Evolutionary conservation across 2,797 vertebrate genomes (phyloP).

Genomic region (Philypnodon macrostomus): DNA sequence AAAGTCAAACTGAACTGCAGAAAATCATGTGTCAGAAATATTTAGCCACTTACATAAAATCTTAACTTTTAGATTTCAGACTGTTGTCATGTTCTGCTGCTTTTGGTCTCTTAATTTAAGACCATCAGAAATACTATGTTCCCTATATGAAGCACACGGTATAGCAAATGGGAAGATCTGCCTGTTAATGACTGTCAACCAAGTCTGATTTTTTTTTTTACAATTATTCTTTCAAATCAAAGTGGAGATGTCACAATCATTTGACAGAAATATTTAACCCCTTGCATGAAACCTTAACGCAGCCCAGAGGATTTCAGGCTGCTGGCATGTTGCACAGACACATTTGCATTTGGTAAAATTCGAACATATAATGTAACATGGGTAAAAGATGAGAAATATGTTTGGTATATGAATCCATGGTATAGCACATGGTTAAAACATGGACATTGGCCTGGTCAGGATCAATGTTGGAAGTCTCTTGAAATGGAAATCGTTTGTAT

Average conservation of each 20-base stretch:
- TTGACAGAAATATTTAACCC: conserved; percentile 17
- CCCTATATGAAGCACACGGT: too few species aligned
- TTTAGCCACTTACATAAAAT: conserved; percentile 21
- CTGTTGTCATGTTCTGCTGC: conserved; percentile 24
- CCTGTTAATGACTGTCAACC: too few species aligned
- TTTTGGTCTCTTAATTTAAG: too few species aligned
- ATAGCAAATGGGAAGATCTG: too few species aligned
- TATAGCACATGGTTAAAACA: conserved; percentile 16
- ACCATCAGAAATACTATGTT: too few species aligned
- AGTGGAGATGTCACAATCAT: conserved; percentile 9
- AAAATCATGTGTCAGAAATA: conserved; percentile 22
- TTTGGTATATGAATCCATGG: conserved; percentile 22
- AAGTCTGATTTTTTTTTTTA: too few species aligned
- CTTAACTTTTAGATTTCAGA: conserved; percentile 15
- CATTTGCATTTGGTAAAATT: conserved; percentile 23
- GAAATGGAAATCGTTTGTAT: conserved; percentile 31
- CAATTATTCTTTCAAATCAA: too few species aligned
- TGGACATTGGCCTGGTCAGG: conserved; percentile 27
- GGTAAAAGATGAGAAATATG: conserved; percentile 44
- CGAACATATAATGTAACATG: conserved; percentile 22
- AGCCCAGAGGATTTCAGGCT: conserved; percentile 14
- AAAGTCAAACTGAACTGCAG: conserved; percentile 32
- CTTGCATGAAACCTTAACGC: conserved; percentile 25
- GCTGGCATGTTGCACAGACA: conserved; percentile 16
- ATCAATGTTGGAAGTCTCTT: conserved; percentile 41